Evolutionary conservation across 1,140 invertebrate genomes (phyloP), one percentile per base, ranked within the genome.

Genomic region (Andricus grossulariae): DNA sequence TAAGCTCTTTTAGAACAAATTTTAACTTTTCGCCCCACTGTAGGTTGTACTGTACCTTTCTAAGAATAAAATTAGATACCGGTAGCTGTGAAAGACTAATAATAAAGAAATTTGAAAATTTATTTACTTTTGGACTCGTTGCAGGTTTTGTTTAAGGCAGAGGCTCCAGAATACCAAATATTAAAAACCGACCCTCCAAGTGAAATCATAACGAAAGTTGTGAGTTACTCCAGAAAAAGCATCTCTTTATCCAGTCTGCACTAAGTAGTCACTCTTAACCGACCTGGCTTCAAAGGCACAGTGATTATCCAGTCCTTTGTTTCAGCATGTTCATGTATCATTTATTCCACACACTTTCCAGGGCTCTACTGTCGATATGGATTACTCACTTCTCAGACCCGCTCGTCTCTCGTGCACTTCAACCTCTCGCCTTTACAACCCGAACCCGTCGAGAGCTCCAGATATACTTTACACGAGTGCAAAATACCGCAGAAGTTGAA

Each of bases 401-500:
- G 60, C 32, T 66, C 32, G 15, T 66, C 25, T 66, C 60, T 32
- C 45, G 60, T 45, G 16, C 60, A 39, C 60, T 66, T 66, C 60
- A 66, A 66, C 60, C 60, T 66, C 60, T 66, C 60, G 60, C 60
- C 60, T 66, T 66, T 66, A 39, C 25, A 55, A 66, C 32, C 11
- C 25, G 12, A 32, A 32, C 25, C 25, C 25, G 57, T 66, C 16
- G 60, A 66, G 60, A 66, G 60, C 15, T 66, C 25, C 4, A 16
- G 21, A 39, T 39, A 15, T 60, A 16, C 21, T 25, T 60, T 39
- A 74, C 76, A 75, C 75, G 50, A 79, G 77, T 74, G 84, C 82
- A 82, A 89, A 89, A 90, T 90, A 86, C 85, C 88, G 83, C 84
- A 87, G 84, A 85, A 86, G 81, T 86, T 87, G 85, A 89, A 84